Conservation (phyloP, 2,113 vertebrate species). For the Gallinago paraguaiae region DNA sequence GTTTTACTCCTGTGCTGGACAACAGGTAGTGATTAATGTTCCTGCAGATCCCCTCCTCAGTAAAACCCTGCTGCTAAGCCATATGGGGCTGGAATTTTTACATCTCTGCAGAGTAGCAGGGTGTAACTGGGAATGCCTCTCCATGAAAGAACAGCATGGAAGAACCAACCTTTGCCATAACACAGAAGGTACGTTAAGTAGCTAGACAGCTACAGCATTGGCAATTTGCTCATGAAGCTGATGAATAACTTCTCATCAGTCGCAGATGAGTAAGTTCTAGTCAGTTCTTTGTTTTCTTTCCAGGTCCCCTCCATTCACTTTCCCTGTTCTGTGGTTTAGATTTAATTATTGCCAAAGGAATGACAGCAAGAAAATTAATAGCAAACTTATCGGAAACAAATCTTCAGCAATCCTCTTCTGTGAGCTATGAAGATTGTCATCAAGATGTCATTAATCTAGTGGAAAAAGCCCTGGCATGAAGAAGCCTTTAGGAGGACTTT, state of each 20-base stretch:
- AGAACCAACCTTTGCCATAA: not conserved
- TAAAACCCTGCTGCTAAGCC: not conserved
- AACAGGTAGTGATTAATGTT: not conserved
- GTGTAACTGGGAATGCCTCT: not conserved
- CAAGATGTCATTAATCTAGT: not conserved
- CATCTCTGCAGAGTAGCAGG: not conserved
- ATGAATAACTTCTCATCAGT: not conserved
- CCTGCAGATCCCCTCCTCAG: not conserved
- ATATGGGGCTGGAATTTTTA: fast-evolving
- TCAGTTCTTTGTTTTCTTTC: not conserved
- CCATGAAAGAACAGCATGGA: not conserved
- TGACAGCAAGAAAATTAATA: not conserved
- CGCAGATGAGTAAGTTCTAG: not conserved
- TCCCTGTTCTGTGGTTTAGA: not conserved
- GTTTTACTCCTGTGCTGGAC: not conserved
- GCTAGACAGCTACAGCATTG: not conserved
- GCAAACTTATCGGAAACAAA: not conserved
- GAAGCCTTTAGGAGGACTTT: not conserved
- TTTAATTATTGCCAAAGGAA: slow-evolving; percentile 1
- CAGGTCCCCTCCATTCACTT: not conserved
- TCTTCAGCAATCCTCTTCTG: not conserved
- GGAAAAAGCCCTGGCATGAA: not conserved
- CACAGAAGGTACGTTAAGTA: not conserved
- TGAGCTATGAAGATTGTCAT: not conserved
- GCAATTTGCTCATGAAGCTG: not conserved